A percentile compares a stretch with the other conserved stretches of the same genome.
Evolutionary conservation across 2,888 invertebrate species (phyloP).

Genomic region (Eupithecia exiguata): DNA sequence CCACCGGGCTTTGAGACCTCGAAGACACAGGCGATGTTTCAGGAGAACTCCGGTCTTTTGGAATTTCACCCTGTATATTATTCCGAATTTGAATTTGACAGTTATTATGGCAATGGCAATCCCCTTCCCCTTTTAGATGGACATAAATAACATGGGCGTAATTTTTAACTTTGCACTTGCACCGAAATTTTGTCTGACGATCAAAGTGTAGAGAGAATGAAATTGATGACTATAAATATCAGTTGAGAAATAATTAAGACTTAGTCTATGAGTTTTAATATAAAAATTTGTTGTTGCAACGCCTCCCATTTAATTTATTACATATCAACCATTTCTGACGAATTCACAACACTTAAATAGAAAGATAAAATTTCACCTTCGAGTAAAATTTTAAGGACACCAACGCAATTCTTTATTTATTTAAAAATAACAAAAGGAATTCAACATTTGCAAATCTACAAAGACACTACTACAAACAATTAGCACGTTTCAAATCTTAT

Average conservation of each 20-base stretch:
- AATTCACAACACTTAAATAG: not conserved
- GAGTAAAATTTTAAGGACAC: constrained; percentile 5
- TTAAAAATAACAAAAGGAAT: constrained; percentile 64
- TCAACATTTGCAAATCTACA: constrained; percentile 70
- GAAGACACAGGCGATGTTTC: constrained; percentile 59
- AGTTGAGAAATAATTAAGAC: not conserved
- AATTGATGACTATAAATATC: not conserved
- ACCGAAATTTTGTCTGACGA: not conserved
- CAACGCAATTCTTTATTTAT: not conserved
- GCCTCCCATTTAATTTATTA: not conserved
- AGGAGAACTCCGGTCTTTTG: constrained; percentile 67
- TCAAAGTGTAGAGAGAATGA: not conserved
- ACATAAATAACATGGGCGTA: not conserved
- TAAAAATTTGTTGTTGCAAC: not conserved
- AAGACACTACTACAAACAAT: constrained; percentile 49
- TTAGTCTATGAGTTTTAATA: not conserved
- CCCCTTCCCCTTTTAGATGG: constrained; percentile 56
- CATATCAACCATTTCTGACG: not conserved
- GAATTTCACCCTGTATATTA: constrained; percentile 61
- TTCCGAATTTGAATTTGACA: constrained; percentile 41
- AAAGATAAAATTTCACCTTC: constrained; percentile 3
- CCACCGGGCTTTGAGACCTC: constrained; percentile 57
- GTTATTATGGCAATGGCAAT: constrained; percentile 39
- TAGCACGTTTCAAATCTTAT: constrained; percentile 49
- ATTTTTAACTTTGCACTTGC: not conserved